phyloP scores from a whole-genome alignment of 2,113 vertebrate species.

The Halcyon senegalensis region DNA sequence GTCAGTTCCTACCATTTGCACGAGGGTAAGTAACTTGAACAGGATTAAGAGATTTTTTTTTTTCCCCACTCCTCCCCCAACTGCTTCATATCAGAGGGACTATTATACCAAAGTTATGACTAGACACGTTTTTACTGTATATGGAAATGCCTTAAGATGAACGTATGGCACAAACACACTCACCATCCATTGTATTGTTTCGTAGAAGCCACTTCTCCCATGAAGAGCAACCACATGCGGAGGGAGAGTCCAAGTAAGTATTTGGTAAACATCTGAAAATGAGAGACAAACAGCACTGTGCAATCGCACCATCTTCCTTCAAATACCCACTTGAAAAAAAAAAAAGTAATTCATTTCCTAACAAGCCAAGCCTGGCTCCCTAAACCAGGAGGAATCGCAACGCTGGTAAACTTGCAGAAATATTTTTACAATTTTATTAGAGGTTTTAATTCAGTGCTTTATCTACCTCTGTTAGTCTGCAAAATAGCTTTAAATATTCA shows the following conservation, averaged over 20 bases:
- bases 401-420: conserved; percentile 75
- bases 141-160: conserved; percentile 4
- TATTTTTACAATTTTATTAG: conserved; percentile 85
- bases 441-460: conserved; percentile 81
- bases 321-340: conserved; percentile 52
- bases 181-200: not conserved
- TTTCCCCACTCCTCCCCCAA: accelerated
- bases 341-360: not conserved
- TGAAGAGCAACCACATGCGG: not conserved
- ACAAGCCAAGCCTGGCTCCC: conserved; percentile 60
- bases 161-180: not conserved
- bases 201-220: not conserved
- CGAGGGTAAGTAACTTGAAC: not conserved
- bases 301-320: conserved; percentile 11
- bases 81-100: not conserved
- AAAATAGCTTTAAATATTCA: conserved; percentile 86
- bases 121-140: not conserved
- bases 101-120: not conserved
- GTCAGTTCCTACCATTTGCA: accelerated
- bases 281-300: conserved; percentile 24
- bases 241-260: conserved; percentile 38
- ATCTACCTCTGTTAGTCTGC: conserved; percentile 81
- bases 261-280: conserved; percentile 63
- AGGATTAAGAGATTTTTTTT: not conserved
- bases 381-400: conserved; percentile 50